Percentiles rank a stretch among this genome's conserved stretches.
Conservation (phyloP, 2,113 vertebrate genomes). For the Sebastes fasciatus region DNA sequence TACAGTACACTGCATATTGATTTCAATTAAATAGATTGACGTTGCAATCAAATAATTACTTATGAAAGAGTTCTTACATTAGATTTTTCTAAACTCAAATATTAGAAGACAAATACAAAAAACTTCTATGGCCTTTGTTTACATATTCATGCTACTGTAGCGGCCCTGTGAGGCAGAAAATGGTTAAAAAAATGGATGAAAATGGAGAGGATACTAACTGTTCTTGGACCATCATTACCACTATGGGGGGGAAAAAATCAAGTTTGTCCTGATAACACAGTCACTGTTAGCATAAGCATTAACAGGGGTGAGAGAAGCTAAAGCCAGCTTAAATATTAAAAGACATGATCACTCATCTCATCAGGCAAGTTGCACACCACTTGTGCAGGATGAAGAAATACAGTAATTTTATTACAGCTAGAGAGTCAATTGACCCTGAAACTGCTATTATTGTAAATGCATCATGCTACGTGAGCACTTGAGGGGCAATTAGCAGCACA, state of each 20-base stretch:
- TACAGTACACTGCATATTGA: neutral
- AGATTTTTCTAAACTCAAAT: neutral
- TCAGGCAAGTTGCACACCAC: neutral
- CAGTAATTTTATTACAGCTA: neutral
- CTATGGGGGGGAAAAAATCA: neutral
- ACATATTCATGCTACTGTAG: neutral
- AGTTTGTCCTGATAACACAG: neutral
- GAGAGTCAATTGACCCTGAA: neutral
- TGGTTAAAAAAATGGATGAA: neutral
- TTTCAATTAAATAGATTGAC: neutral
- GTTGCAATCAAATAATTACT: neutral
- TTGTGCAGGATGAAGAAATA: neutral
- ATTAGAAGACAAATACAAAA: neutral
- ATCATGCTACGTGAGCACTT: neutral
- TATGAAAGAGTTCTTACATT: neutral
- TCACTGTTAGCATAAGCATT: neutral
- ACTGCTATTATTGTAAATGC: constrained; percentile 1
- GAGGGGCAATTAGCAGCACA: neutral
- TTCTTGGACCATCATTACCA: neutral
- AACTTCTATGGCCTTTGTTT: neutral
- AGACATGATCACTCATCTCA: neutral
- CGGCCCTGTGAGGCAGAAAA: neutral
- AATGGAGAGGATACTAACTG: neutral
- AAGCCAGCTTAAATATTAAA: neutral
- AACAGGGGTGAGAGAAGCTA: neutral